phyloP scores from a whole-genome alignment of 53 echinoderm and acorn worm species.

The Paelopatides confundens region DNA sequence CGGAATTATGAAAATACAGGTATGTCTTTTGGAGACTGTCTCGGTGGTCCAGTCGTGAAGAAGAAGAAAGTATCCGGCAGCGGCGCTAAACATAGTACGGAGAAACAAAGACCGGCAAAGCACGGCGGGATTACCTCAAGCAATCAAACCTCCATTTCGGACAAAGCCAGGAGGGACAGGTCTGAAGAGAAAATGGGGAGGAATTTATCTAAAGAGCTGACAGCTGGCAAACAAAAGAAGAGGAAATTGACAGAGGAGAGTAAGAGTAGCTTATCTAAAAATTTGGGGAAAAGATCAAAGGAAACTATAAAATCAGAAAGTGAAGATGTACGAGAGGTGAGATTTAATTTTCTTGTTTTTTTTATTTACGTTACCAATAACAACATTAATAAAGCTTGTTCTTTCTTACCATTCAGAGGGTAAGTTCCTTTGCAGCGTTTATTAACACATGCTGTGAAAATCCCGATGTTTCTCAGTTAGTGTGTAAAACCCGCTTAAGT shows the following conservation, averaged over 20 bases:
- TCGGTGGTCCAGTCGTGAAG: conserved; percentile 22
- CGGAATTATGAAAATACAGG: conserved; percentile 69
- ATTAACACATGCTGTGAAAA: too few relatives aligned
- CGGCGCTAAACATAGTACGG: neutral
- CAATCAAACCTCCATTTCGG: neutral
- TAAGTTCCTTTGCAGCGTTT: too few relatives aligned
- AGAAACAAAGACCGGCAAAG: neutral
- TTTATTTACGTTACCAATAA: too few relatives aligned
- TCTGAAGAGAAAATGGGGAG: neutral
- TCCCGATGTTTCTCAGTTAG: too few relatives aligned
- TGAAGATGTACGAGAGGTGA: neutral
- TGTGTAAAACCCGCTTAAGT: too few relatives aligned
- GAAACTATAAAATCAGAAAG: neutral
- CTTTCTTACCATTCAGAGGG: too few relatives aligned
- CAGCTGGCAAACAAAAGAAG: neutral
- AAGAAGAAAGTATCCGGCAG: conserved; percentile 20
- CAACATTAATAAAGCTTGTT: too few relatives aligned
- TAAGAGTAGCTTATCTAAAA: neutral
- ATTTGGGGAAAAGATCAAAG: neutral
- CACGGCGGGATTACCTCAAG: neutral
- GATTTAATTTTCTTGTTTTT: neutral
- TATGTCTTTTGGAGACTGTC: conserved; percentile 87
- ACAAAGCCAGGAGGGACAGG: neutral
- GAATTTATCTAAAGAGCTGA: too few relatives aligned
- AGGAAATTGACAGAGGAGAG: neutral